Percentiles rank a stretch among this genome's conserved stretches.
These are phyloP conservation scores for Pseudachorutes palmiensis DNA, from an alignment of 1,140 invertebrate species.

Conservation along the genomic window DNA sequence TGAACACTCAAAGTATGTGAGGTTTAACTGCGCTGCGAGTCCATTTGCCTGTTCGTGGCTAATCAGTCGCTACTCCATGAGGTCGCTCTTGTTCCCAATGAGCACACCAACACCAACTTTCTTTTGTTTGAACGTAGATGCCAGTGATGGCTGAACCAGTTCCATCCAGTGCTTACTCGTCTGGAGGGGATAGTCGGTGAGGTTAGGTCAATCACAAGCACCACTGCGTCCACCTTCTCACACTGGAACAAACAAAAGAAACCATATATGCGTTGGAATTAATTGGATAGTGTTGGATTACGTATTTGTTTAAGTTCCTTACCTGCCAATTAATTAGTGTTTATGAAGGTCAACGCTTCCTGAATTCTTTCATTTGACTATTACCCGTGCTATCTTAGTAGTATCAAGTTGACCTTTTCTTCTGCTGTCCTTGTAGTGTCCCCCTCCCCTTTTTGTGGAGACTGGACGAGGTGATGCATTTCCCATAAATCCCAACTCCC, in stretches of 20 bases:
- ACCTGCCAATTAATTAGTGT: too few relatives aligned
- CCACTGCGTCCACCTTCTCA: constrained; percentile 16
- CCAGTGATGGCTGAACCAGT: constrained; percentile 40
- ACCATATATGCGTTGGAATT: neutral
- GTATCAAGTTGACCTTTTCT: constrained; percentile 45
- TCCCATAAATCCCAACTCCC: constrained; percentile 20
- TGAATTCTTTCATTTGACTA: too few relatives aligned
- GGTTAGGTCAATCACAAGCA: constrained; percentile 45
- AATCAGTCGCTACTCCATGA: constrained; percentile 44
- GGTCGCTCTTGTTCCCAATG: constrained; percentile 49
- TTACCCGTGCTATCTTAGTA: too few relatives aligned
- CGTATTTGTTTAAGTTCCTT: constrained; percentile 49
- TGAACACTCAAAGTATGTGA: constrained; percentile 51
- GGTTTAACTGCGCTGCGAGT: constrained; percentile 44
- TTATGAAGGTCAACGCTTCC: too few relatives aligned
- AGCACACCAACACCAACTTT: constrained; percentile 46
- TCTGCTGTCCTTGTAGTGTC: neutral
- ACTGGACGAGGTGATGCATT: constrained; percentile 7
- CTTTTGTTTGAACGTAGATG: constrained; percentile 17
- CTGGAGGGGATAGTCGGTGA: constrained; percentile 44
- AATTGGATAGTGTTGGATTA: constrained; percentile 38
- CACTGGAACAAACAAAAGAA: constrained; percentile 9
- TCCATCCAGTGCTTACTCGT: constrained; percentile 45
- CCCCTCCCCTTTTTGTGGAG: too few relatives aligned
- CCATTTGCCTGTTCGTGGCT: constrained; percentile 45